Evolutionary conservation across 92 coral and sea anemone genomes (phyloP).

Genomic region (Paramuricea clavata): DNA sequence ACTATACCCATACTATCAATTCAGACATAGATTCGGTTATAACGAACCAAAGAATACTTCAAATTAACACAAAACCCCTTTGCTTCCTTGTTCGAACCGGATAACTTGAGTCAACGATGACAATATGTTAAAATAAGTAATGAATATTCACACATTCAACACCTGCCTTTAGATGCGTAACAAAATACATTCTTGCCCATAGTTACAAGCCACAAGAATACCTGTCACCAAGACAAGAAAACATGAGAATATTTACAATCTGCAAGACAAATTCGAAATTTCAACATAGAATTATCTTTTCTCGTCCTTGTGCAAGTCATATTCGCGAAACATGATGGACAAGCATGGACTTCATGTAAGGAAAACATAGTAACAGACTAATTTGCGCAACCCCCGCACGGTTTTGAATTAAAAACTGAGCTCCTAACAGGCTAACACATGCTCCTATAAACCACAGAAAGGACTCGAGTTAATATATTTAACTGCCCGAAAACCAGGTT

Average conservation of each 20-base stretch:
- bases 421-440: too few relatives aligned
- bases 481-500: too few relatives aligned
- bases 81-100: conserved; percentile 37
- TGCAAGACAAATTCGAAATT: not conserved
- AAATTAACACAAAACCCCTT: not conserved
- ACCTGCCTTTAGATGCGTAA: conserved; percentile 26
- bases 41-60: not conserved
- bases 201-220: conserved; percentile 34
- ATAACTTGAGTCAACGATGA: not conserved
- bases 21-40: not conserved
- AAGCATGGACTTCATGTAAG: too few relatives aligned
- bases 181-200: conserved; percentile 11
- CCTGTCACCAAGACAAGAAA: conserved; percentile 19
- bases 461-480: too few relatives aligned
- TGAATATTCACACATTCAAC: conserved; percentile 37
- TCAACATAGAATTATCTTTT: too few relatives aligned
- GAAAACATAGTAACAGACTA: too few relatives aligned
- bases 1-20: not conserved
- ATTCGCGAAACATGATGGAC: too few relatives aligned
- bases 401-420: too few relatives aligned
- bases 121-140: conserved; percentile 14
- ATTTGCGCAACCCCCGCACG: too few relatives aligned
- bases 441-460: too few relatives aligned
- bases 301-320: too few relatives aligned
- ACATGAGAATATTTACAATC: not conserved